Percentiles rank a stretch among this genome's conserved stretches.
Evolutionary conservation across 2,113 vertebrate genomes (phyloP).

Genomic region (cat (Felis catus)): F.catus_Fca126_mat1.0 CM031420.1:73196001-73196500

Average conservation of each 20-base stretch:
- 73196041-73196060: not conserved
- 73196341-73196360: not conserved
- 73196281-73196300: not conserved
- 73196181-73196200: not conserved
- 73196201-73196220: not conserved
- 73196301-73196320: not conserved
- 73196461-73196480: no score
- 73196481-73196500: no score
- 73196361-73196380: not conserved
- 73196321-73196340: not conserved
- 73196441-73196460: no score
- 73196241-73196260: not conserved
- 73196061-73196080: not conserved
- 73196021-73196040: not conserved
- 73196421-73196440: no score
- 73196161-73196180: not conserved
- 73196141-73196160: not conserved
- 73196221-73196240: not conserved
- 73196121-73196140: not conserved
- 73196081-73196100: not conserved
- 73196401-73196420: no score
- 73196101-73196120: not conserved
- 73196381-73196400: no score
- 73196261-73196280: not conserved
- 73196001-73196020: not conserved